Conservation (phyloP, 2,113 vertebrate species). For the Dipodomys spectabilis region DNA sequence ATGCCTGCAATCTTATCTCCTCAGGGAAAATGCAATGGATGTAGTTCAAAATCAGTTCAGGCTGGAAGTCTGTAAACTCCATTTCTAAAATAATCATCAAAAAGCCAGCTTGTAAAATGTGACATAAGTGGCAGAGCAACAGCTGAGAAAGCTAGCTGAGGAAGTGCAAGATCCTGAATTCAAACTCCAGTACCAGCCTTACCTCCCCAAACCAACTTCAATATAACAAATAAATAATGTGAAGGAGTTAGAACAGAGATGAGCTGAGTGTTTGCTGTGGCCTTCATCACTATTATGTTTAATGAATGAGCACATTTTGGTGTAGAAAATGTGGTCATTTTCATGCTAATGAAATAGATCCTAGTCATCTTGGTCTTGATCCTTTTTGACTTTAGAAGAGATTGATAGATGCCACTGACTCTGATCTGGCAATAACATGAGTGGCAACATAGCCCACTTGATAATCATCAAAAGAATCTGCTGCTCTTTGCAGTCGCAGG, state of each 20-base stretch:
- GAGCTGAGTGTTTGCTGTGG: background rate
- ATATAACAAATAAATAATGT: too few species aligned
- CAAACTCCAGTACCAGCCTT: too few species aligned
- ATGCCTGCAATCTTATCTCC: too few species aligned
- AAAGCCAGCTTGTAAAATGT: too few species aligned
- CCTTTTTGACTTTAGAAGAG: background rate
- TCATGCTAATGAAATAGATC: background rate
- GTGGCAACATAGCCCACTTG: background rate
- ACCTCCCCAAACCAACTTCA: too few species aligned
- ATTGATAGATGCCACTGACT: fast-evolving
- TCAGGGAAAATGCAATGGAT: too few species aligned
- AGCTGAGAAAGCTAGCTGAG: too few species aligned
- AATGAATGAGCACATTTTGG: background rate
- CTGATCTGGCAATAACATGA: fast-evolving
- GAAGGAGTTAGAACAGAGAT: background rate
- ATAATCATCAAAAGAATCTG: background rate
- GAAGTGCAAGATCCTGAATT: too few species aligned
- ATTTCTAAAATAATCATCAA: too few species aligned
- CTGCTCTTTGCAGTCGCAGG: background rate
- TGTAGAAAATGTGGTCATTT: background rate
- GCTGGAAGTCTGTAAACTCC: too few species aligned
- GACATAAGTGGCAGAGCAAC: too few species aligned
- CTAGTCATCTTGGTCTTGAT: background rate
- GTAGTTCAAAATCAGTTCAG: too few species aligned
- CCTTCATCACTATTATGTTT: background rate